Percentiles rank a stretch among this genome's conserved stretches.
phyloP scores from a whole-genome alignment of 2,113 vertebrate species.

The Hydrolagus affinis region DNA sequence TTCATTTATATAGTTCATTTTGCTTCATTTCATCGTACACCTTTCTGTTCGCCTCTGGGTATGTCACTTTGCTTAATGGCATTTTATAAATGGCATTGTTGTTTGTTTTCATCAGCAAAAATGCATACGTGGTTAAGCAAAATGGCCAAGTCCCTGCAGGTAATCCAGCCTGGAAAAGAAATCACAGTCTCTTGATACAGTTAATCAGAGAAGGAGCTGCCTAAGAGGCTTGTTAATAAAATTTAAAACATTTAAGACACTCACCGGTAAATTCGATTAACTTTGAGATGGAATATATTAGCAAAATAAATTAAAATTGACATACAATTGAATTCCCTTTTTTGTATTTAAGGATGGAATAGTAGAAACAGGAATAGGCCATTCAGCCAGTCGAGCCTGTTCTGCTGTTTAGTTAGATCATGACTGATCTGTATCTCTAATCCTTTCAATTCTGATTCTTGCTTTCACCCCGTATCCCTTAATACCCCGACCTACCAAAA shows the following conservation, averaged over 20 bases:
- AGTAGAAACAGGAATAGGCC: too few species aligned
- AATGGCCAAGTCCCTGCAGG: constrained; percentile 91
- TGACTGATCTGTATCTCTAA: too few species aligned
- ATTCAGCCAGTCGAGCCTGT: too few species aligned
- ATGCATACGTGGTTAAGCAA: constrained; percentile 80
- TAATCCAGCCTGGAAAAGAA: constrained; percentile 68
- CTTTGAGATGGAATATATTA: not conserved
- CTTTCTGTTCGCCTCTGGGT: constrained; percentile 80
- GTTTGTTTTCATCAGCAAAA: constrained; percentile 76
- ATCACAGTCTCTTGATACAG: not conserved
- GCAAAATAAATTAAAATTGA: not conserved
- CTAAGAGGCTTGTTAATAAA: not conserved
- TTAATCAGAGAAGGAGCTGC: not conserved
- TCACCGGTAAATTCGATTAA: not conserved
- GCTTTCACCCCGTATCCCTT: too few species aligned
- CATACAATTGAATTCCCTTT: not conserved
- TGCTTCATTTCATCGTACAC: constrained; percentile 63
- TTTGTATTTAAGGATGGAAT: not conserved
- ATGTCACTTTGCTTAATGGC: constrained; percentile 77
- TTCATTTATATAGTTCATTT: constrained; percentile 39
- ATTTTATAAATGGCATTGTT: constrained; percentile 69
- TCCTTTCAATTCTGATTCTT: too few species aligned
- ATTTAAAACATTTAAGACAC: not conserved
- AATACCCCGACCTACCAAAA: too few species aligned
- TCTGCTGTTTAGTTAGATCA: too few species aligned